Evolutionary conservation across 2,888 invertebrate species (phyloP), one percentile per base, ranked within the genome.

Genomic region (Neria commutata): DNA sequence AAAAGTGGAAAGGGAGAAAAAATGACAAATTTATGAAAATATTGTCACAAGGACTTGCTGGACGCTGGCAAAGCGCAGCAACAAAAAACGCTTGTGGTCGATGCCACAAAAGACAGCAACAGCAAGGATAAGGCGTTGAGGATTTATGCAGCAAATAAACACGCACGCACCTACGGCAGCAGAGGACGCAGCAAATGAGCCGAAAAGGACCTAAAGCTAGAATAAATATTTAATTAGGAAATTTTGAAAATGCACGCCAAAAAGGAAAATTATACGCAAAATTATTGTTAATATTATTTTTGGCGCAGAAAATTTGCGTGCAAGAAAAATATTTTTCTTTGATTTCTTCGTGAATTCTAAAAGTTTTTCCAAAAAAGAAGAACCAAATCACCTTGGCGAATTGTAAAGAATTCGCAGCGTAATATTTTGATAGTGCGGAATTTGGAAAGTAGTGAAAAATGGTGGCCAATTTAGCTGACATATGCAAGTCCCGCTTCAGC

Each of bases 21-120:
- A 68, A 70, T 73, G 72, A 70, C 69, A 74, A 76, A 75, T 74
- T 76, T 72, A 77, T 76, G 71, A 75, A 71, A 77, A 77, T 77
- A 78, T 77, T 78, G 76, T 77, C 72, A 76, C 77, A 77, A 77
- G 78, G 76, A 77, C 75, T 66, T 54, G 63, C 63, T 29, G 16
- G 54, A 67, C 58, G 6, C n/a, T n/a, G 25, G 24, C 24, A 14
- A 34, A 16, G 14, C 14, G 25, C 24, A 48, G 45, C 16, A 49
- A 33, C 16, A 45, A 48, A 60, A 54, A 50, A 33, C 14, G 73
- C 73, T 72, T 73, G 71, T 74, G 73, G 71, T 73, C 71, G 70
- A 71, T 71, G 74, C 71, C 74, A 71, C 74, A 70, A 74, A 74
- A 74, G 70, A 61, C 73, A 72, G 14, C 24, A 34, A 25, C 37